Conservation (phyloP, 2,888 invertebrate species). For the Bellardia bayeri region DNA sequence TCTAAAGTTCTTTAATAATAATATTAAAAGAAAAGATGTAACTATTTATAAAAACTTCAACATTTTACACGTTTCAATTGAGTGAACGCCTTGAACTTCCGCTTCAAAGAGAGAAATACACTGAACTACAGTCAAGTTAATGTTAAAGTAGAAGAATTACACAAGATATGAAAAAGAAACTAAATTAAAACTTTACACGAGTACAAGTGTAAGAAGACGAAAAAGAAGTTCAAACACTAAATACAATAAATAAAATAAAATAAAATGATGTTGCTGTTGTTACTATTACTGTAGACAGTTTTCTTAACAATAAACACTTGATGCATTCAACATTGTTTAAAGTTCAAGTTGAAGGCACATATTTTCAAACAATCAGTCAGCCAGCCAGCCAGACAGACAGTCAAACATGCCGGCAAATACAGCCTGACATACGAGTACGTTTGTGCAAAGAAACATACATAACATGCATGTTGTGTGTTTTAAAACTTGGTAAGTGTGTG, state of each 20-base stretch:
- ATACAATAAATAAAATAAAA: neutral
- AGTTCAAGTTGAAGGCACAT: constrained; percentile 80
- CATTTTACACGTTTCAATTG: constrained; percentile 81
- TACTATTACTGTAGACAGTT: constrained; percentile 28
- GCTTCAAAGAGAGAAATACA: constrained; percentile 75
- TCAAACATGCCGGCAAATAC: constrained; percentile 29
- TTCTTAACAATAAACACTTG: constrained; percentile 33
- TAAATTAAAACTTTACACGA: constrained; percentile 20
- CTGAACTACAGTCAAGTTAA: constrained; percentile 16
- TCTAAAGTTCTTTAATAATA: constrained; percentile 57
- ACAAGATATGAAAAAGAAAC: constrained; percentile 3
- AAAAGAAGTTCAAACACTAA: constrained; percentile 46
- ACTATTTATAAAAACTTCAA: constrained; percentile 61
- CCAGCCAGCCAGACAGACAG: constrained; percentile 9
- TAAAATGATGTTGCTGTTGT: constrained; percentile 22
- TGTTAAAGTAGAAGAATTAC: constrained; percentile 34
- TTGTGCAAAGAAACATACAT: constrained; percentile 29
- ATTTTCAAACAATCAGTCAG: constrained; percentile 61
- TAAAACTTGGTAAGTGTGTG: constrained; percentile 9
- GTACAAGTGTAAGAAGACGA: neutral
- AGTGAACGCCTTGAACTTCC: constrained; percentile 83
- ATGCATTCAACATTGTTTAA: constrained; percentile 41
- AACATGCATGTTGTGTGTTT: constrained; percentile 14
- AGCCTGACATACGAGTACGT: neutral
- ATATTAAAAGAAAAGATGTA: constrained; percentile 4